Evolutionary conservation across 2,888 invertebrate species (phyloP), one percentile per base, ranked within the genome.

Genomic region (Rhimphoctona megacephalus): DNA sequence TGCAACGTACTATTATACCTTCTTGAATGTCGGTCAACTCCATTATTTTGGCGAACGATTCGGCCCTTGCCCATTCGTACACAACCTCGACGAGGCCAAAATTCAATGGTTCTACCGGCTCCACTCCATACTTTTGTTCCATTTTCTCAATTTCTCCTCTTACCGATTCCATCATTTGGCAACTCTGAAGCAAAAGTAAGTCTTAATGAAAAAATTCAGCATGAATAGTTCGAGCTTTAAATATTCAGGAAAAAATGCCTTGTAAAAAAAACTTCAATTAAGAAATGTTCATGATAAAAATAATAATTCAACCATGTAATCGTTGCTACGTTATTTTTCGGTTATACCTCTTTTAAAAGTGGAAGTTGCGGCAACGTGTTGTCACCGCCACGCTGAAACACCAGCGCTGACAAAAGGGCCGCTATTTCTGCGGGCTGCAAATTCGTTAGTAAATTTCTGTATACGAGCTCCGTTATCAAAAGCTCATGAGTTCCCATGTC

Each of bases 1-100:
- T 99, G 92, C 98, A 98, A 74, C 99, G 96, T 0, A 99, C 99
- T 90, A 99, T 99, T 87, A 99, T 98, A 0, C 99, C 99, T 94
- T 99, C 99, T 93, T 99, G 99, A 0, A 99, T 97, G 88, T 98
- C 98, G 0, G 99, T 99, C 79, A 98, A 95, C 89, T 97, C 96
- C 96, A 98, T 98, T 85, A 99, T 99, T 92, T 98, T 97, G 0
- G 98, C 96, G 94, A 99, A 99, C 0, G 98, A 97, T 96, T 98
- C 93, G 91, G 98, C 98, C 72, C 96, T 95, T 0, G 99, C 99
- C 99, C 99, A 99, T 93, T 99, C 98, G 93, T 99, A 98, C 0
- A 99, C 99, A 1, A 99, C 99, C 91, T 98, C 96, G 36, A 98
- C 97, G n/a, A 99, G 95, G 0, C 98, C 98, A 94, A 99, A 99